Evolutionary conservation across 1,140 invertebrate genomes (phyloP).

Genomic region (Ceratitis capitata): DNA sequence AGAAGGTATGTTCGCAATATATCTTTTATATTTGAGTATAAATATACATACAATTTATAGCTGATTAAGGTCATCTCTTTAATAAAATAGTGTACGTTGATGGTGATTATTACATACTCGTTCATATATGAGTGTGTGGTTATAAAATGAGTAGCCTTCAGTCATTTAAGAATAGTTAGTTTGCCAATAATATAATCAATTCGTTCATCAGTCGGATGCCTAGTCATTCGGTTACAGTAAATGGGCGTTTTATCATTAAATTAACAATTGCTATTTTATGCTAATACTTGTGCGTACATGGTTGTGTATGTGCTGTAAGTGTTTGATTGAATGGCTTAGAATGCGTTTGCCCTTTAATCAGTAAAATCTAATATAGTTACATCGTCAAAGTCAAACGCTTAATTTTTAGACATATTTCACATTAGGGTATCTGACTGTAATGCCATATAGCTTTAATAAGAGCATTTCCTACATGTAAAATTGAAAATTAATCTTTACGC

Average conservation of each 20-base stretch:
- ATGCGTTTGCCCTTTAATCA: conserved; percentile 5
- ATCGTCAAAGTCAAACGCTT: neutral
- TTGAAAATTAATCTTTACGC: no score
- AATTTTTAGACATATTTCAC: neutral
- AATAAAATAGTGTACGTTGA: no score
- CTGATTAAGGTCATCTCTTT: no score
- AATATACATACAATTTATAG: no score
- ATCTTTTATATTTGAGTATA: no score
- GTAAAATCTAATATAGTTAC: neutral
- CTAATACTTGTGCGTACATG: neutral
- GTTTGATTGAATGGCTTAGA: neutral
- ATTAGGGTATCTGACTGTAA: neutral
- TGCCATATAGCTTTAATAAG: no score
- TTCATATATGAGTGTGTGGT: neutral
- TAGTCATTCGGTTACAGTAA: neutral
- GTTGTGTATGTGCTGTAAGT: neutral
- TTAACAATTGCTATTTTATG: conserved; percentile 32
- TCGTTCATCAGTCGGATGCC: neutral
- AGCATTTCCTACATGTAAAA: no score
- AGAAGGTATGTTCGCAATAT: no score
- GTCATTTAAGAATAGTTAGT: no score
- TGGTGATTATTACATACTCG: no score
- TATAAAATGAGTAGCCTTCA: neutral
- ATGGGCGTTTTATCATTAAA: neutral
- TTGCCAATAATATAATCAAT: conserved; percentile 9